Evolutionary conservation across 2,888 invertebrate species (phyloP).

Genomic region (Mesoligia furuncula): DNA sequence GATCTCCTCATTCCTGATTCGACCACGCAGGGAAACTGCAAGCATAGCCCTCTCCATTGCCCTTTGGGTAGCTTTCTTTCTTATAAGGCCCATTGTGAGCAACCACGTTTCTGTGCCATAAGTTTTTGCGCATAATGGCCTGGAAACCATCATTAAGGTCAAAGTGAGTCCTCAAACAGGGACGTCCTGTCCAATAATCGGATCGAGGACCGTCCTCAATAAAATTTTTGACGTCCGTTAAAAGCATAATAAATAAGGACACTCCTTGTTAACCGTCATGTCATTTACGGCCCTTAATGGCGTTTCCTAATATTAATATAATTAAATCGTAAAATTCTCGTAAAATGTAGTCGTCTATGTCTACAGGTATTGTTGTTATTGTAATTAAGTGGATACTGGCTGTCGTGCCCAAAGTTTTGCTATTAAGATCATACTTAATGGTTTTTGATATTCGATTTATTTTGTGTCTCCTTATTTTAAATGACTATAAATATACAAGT

Average conservation of each 20-base stretch:
- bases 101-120: no score
- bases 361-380: constrained; percentile 18
- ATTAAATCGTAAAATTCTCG: constrained; percentile 56
- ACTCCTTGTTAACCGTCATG: constrained; percentile 28
- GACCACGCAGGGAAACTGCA: no score
- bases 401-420: not conserved
- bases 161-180: not conserved
- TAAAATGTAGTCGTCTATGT: constrained; percentile 50
- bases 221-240: constrained; percentile 5
- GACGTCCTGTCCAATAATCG: not conserved
- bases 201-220: constrained; percentile 1
- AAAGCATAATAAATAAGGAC: constrained; percentile 32
- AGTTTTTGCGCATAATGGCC: no score
- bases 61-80: no score
- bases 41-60: no score
- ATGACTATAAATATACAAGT: not conserved
- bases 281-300: constrained; percentile 26
- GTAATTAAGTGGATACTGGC: constrained; percentile 33
- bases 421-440: not conserved
- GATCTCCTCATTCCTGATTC: no score
- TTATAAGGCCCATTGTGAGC: no score
- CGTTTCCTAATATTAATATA: no score
- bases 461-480: not conserved
- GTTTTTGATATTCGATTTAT: not conserved
- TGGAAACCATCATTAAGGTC: not conserved